These are phyloP conservation scores for Thamnaconus septentrionalis DNA, from an alignment of 2,113 vertebrate species.

Conservation along the genomic window DNA sequence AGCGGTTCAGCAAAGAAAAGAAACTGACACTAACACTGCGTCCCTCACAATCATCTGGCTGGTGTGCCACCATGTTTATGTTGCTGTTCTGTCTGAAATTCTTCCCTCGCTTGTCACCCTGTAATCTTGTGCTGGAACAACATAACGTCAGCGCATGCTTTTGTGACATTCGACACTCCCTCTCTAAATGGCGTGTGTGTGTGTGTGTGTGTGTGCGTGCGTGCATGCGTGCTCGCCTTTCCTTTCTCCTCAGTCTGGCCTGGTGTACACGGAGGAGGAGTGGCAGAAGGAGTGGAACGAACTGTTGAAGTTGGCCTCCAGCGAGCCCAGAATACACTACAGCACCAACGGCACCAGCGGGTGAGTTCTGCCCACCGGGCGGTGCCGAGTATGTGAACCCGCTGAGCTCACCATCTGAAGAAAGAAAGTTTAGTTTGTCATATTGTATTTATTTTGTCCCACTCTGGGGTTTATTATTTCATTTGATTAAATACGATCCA, in stretches of 20 bases:
- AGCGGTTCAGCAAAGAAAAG: no score
- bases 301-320: constrained; percentile 88
- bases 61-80: neutral
- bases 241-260: constrained; percentile 82
- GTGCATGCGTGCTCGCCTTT: constrained; percentile 28
- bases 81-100: constrained; percentile 1
- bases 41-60: no score
- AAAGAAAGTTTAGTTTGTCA: no score
- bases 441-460: no score
- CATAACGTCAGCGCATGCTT: constrained; percentile 40
- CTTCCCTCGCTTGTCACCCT: constrained; percentile 19
- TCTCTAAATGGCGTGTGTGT: constrained; percentile 40
- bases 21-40: no score
- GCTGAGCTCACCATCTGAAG: constrained; percentile 19
- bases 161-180: constrained; percentile 57
- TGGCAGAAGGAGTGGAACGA: constrained; percentile 99
- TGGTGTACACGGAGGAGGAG: constrained; percentile 96
- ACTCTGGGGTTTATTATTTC: neutral
- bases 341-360: constrained; percentile 83
- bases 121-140: constrained; percentile 36
- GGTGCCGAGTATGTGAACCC: constrained; percentile 46
- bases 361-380: constrained; percentile 64
- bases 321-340: constrained; percentile 89
- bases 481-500: no score
- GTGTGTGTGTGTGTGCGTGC: constrained; percentile 18